Evolutionary conservation across 1,140 invertebrate genomes (phyloP), one percentile per base, ranked within the genome.

Genomic region (Octopus bimaculoides): DNA sequence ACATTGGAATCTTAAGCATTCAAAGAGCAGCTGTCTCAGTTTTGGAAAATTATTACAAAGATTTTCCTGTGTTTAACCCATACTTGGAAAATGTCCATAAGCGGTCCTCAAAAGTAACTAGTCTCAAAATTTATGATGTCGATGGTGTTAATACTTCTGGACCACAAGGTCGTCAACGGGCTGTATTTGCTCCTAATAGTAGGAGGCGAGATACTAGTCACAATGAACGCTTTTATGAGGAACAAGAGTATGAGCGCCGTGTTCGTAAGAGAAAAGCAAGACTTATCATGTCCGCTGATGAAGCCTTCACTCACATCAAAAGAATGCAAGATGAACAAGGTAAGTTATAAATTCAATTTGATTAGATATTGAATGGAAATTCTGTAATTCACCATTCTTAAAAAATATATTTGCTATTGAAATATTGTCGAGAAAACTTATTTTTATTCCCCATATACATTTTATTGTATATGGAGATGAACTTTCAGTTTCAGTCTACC

Each of bases 101-200:
- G 52, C 81, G 84, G 20, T 84, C 86, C 14, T 80, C 84, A 12
- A 89, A 88, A 79, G 80, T 88, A 78, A 85, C 85, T 52, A 96
- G 95, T 88, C 97, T 98, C 85, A 98, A 99, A 88, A 97, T 98
- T 89, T 99, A 99, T 90, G 96, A 99, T 89, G 96, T 99, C 0
- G 97, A 99, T 87, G 95, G 91, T 52, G 86, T 87, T 80, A 79
- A 88, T 83, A 81, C 83, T 92, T 75, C 81, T 8, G 82, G 82
- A 53, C 82, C 77, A 52, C 85, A 87, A 78, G 86, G 84, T 12
- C 79, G 85, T 90, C 93, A 90, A 5, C 89, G 93, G 76, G 93
- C 94, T 12, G 93, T 94, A 81, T 89, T 95, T 80, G 93, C 89
- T n/a, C 86, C 87, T n/a, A 83, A 86, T 52, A 83, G 85, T 8